Evolutionary conservation across 2,113 vertebrate genomes (phyloP), one percentile per base, ranked within the genome.

Genomic region (Mola mola): DNA sequence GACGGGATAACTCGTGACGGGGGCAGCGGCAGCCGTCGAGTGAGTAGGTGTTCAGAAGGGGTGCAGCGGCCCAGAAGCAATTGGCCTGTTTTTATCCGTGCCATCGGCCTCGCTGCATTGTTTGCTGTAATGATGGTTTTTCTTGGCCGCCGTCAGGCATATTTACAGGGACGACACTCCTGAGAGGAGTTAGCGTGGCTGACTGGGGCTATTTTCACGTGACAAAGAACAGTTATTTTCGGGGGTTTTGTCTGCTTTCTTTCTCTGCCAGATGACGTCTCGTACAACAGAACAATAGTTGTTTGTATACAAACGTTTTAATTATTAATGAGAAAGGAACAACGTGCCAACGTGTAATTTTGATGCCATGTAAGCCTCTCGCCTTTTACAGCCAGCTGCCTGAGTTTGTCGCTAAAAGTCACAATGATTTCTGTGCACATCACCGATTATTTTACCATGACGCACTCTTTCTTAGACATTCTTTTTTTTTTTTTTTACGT

Each of bases 21-120:
- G 74, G 65, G 83, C 68, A 56, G 64, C 26, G 6, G 55, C 31
- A 51, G 59, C 56, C 63, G 64, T 74, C 33, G 37, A 65, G 43
- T 62, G 77, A 78, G 73, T 72, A 58, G 71, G 78, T 79, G 75
- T 78, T 79, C 47, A 75, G 74, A 81, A 66, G 63, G 62, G 66
- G 26, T 41, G 56, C 59, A 28, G 21, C 47, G 42, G 66, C 75
- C 59, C 22, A 7, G 16, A 37, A 72, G 62, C 65, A 82, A 78
- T 75, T 64, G 75, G 75, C 57, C 55, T 8, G 41, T 68, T 68
- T 75, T 51, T 44, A 68, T 74, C 47, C 47, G 25, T 41, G 72
- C 73, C 78, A 75, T 63, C 33, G 8, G 42, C 70, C 37, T 50
- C 12, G 6, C 48, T 66, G 63, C 67, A 24, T 79, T 67, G 74